Percentiles rank a stretch among this genome's conserved stretches.
These are phyloP conservation scores for Brenthis daphne DNA, from an alignment of 2,888 invertebrate genomes.

Conservation along the genomic window DNA sequence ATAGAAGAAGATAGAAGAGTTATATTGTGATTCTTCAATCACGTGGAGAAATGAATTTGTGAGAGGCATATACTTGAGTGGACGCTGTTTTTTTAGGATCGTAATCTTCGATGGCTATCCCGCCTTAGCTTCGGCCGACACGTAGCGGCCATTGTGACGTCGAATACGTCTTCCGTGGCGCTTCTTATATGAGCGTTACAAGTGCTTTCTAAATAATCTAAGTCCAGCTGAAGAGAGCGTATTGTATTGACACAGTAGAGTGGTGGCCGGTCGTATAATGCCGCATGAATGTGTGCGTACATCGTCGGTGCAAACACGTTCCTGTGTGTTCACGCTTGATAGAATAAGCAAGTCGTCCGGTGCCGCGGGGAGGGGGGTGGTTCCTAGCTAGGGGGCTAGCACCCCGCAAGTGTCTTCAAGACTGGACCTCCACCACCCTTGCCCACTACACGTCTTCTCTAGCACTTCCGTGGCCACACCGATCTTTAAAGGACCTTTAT, in stretches of 20 bases:
- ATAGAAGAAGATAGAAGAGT: neutral
- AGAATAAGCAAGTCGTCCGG: constrained; percentile 82
- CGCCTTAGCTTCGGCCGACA: constrained; percentile 72
- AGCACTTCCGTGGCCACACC: constrained; percentile 77
- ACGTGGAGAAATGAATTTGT: constrained; percentile 38
- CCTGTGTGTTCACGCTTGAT: constrained; percentile 79
- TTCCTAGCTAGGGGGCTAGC: constrained; percentile 38
- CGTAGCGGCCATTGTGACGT: constrained; percentile 81
- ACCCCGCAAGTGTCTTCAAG: constrained; percentile 77
- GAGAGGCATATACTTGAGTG: constrained; percentile 68
- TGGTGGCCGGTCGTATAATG: constrained; percentile 82
- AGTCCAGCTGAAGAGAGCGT: constrained; percentile 82
- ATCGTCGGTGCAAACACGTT: constrained; percentile 56
- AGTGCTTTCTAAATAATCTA: constrained; percentile 84
- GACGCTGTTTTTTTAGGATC: constrained; percentile 81
- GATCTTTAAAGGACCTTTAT: constrained; percentile 74
- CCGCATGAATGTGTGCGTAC: constrained; percentile 61
- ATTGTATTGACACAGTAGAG: constrained; percentile 83
- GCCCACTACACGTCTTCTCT: constrained; percentile 79
- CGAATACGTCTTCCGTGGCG: constrained; percentile 77
- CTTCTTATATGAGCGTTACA: constrained; percentile 83
- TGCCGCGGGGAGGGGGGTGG: constrained; percentile 55
- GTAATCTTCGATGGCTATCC: constrained; percentile 79
- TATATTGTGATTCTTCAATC: neutral
- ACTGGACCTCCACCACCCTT: constrained; percentile 77